phyloP scores from a whole-genome alignment of 2,113 vertebrate genomes.

The Leptosomus discolor region DNA sequence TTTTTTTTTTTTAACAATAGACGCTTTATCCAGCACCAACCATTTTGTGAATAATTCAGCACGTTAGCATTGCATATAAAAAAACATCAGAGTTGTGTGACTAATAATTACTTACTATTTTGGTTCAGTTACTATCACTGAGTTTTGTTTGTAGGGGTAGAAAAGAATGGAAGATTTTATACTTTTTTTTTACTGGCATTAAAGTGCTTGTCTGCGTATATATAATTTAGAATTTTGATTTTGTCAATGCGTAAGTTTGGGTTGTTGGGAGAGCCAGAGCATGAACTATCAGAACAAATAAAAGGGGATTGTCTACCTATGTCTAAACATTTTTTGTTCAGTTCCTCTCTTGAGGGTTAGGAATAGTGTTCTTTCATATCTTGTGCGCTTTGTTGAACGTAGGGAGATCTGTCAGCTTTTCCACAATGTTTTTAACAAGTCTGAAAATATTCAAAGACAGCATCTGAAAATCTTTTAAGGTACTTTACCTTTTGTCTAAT shows the following conservation, averaged over 20 bases:
- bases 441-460: neutral
- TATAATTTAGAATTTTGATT: neutral
- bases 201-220: neutral
- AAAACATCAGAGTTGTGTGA: neutral
- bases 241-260: accelerated
- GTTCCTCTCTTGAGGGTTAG: neutral
- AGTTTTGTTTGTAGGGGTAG: neutral
- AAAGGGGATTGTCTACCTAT: neutral
- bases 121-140: neutral
- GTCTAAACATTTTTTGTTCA: neutral
- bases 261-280: neutral
- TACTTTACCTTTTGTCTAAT: neutral
- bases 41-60: neutral
- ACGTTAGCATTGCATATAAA: neutral
- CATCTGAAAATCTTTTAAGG: neutral
- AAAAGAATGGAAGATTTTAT: neutral
- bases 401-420: neutral
- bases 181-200: neutral
- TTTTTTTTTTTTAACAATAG: neutral
- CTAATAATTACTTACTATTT: neutral
- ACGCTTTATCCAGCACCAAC: neutral
- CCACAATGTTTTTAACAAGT: neutral
- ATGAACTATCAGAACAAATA: neutral
- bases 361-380: neutral
- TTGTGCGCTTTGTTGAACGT: neutral